Evolutionary conservation across 2,113 vertebrate species (phyloP).

Genomic region (Antigone vipio): DNA sequence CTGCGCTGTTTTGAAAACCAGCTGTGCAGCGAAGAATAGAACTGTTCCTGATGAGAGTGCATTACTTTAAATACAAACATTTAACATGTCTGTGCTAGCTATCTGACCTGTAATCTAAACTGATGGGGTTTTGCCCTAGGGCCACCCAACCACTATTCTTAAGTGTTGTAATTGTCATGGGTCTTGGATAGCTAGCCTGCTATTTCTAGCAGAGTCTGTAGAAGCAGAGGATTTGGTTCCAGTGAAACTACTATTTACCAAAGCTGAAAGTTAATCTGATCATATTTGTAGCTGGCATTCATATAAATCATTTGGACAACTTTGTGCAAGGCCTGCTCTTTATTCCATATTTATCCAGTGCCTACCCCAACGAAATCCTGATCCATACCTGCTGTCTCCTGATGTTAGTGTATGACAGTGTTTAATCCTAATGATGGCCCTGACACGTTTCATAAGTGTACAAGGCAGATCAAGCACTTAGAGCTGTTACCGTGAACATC

Average conservation of each 20-base stretch:
- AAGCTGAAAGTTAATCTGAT: slow-evolving; percentile 14
- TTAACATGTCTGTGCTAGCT: background rate
- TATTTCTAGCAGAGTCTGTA: background rate
- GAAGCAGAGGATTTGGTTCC: background rate
- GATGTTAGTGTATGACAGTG: background rate
- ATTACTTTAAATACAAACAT: background rate
- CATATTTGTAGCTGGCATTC: background rate
- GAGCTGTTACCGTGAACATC: background rate
- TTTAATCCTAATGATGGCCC: background rate
- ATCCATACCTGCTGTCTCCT: background rate
- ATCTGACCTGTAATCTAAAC: background rate
- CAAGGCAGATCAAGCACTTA: background rate
- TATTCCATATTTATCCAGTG: background rate
- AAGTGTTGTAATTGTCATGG: accelerated
- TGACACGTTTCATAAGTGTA: background rate
- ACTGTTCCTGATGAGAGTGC: background rate
- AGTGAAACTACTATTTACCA: background rate
- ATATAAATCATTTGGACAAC: background rate
- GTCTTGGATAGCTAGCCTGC: background rate
- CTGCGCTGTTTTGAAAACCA: background rate
- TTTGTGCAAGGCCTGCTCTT: background rate
- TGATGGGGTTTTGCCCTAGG: background rate
- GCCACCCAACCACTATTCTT: background rate
- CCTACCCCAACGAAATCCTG: background rate
- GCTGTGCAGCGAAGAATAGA: background rate